Conservation (phyloP, 2,888 invertebrate genomes). For the Eristalis tenax region DNA sequence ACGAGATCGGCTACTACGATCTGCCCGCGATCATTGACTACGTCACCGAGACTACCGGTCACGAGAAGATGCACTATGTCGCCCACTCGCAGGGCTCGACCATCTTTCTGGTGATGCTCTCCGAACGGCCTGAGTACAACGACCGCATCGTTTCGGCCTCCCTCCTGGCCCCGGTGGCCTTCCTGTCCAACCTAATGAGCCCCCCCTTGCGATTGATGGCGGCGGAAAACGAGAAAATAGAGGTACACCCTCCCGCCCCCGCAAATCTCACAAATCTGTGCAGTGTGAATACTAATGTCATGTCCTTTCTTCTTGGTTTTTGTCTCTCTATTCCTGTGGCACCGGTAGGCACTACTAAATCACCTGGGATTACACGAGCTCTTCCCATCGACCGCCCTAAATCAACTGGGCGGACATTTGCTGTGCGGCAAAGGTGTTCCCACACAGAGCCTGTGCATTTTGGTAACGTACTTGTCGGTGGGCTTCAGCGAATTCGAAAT, state of each 20-base stretch:
- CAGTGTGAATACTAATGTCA: conserved; percentile 52
- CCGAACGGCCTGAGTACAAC: conserved; percentile 77
- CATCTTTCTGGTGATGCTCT: conserved; percentile 77
- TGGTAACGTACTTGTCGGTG: conserved; percentile 78
- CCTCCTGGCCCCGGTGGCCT: conserved; percentile 78
- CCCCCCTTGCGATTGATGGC: conserved; percentile 76
- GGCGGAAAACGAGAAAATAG: conserved; percentile 73
- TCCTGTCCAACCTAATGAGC: conserved; percentile 76
- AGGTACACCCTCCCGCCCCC: conserved; percentile 71
- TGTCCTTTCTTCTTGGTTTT: conserved; percentile 56
- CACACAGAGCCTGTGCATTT: conserved; percentile 77
- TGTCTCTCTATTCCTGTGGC: conserved; percentile 26
- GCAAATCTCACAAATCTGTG: conserved; percentile 6
- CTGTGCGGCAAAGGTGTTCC: conserved; percentile 77
- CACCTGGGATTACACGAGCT: conserved; percentile 78
- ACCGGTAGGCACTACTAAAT: conserved; percentile 76
- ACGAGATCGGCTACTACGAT: conserved; percentile 79
- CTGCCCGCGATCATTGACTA: conserved; percentile 77
- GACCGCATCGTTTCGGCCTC: conserved; percentile 74
- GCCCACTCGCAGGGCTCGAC: conserved; percentile 79
- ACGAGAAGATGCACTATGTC: conserved; percentile 76
- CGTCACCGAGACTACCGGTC: conserved; percentile 75
- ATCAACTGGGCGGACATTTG: conserved; percentile 78
- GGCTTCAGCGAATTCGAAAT: conserved; percentile 79
- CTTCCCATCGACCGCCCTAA: conserved; percentile 77